Base-by-base conservation (phyloP, 23 tunicate species). In the Clavelina lepadiformis region DNA sequence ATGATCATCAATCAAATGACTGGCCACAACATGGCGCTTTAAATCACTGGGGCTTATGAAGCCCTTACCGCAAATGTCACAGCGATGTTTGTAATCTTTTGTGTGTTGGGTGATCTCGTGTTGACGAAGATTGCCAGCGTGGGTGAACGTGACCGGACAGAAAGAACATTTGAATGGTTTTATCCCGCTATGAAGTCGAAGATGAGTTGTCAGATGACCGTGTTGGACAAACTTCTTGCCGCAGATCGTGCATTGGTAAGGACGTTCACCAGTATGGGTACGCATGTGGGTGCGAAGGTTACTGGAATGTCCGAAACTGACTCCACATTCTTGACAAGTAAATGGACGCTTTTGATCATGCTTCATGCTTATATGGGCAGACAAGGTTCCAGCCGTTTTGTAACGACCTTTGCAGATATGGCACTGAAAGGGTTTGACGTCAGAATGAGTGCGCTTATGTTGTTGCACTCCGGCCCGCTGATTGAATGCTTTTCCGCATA, bases 41-140 rank as follows among this genome's bases (percentile, higher is more conserved):
- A 80, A 54, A 28, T 80, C 87, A 63, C 78, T 52, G 0, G 87
- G 87, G 33, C 75, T 72, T 31, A 80, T 80, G 51, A 80, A 80
- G 1, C 87, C 87, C 29, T 80, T 80, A 23, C 36, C 28, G 65
- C 87, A 80, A n/a, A 35, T 6, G 2, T 80, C 46, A 38, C 87
- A 80, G 50, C 78, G 57, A 38, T 80, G 78, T 36, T 67, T 67
- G 66, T 80, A 80, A 24, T 63, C 66, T 37, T 80, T 80, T 2
- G 87, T 80, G 44, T 80, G 87, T 57, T 80, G 87, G 7, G 77
- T 80, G 2, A 80, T 80, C 13, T 51, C 78, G 44, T 80, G 87
- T 35, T 80, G 87, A 18, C 73, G 72, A 6, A 80, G 78, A 38
- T 80, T 80, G 6, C 87, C 87, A 28, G 54, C 33, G 49, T 80